Evolutionary conservation across 2,888 invertebrate species (phyloP).

Genomic region (Prosapia bicincta): DNA sequence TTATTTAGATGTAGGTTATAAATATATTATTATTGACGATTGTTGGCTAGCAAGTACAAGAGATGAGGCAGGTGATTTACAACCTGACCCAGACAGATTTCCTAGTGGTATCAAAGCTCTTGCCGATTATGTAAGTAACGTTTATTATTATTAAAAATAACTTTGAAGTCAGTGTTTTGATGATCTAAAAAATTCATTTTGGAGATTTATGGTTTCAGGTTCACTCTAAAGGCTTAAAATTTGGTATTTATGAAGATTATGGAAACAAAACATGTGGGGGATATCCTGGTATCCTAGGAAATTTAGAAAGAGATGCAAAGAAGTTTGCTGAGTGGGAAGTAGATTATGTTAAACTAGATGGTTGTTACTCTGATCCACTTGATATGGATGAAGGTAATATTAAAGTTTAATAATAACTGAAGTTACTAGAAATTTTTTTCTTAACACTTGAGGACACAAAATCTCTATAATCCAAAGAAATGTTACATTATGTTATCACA

Average conservation of each 20-base stretch:
- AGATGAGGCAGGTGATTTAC: conserved; percentile 49
- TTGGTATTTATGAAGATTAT: conserved; percentile 59
- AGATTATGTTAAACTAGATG: conserved; percentile 59
- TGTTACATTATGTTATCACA: no score
- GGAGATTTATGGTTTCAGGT: conserved; percentile 48
- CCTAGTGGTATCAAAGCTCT: conserved; percentile 58
- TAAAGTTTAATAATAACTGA: no score
- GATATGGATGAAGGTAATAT: conserved; percentile 42
- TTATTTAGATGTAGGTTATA: conserved; percentile 57
- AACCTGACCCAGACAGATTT: conserved; percentile 56
- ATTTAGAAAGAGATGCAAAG: conserved; percentile 51
- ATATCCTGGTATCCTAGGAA: conserved; percentile 52
- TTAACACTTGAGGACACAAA: no score
- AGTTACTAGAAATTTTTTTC: no score
- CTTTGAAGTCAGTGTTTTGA: not conserved
- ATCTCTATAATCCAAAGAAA: no score
- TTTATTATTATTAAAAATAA: not conserved
- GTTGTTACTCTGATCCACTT: conserved; percentile 50
- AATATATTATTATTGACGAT: conserved; percentile 58
- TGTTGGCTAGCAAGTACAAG: conserved; percentile 57
- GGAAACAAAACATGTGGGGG: conserved; percentile 56
- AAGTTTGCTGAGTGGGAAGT: conserved; percentile 57
- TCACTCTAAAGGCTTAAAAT: conserved; percentile 52
- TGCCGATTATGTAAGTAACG: conserved; percentile 54
- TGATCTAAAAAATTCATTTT: no score